Conservation (phyloP, 2,797 vertebrate species). For the Xenops minutus region DNA sequence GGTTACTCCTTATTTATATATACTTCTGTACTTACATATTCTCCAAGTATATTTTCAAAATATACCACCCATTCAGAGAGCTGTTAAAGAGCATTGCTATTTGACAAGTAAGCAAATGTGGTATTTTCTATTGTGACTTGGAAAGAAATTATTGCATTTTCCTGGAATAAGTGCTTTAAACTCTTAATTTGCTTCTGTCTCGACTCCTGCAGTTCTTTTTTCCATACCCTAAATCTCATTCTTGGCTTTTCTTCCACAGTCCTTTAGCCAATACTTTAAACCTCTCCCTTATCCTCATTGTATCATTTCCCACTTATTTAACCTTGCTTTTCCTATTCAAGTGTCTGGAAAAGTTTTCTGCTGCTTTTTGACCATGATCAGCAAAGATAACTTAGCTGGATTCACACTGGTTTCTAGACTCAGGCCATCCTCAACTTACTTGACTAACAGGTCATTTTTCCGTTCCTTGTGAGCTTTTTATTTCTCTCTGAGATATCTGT, state of each 20-base stretch:
- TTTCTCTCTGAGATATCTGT: not conserved
- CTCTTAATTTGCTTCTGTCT: not conserved
- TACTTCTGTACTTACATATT: not conserved
- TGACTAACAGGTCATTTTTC: not conserved
- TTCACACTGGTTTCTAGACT: not conserved
- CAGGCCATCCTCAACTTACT: not conserved
- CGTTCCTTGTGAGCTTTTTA: not conserved
- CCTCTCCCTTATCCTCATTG: not conserved
- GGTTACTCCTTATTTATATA: not conserved
- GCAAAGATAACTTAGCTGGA: not conserved
- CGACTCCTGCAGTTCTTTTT: not conserved
- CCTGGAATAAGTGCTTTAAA: conserved; percentile 12
- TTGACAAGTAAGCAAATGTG: not conserved
- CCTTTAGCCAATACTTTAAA: conserved; percentile 6
- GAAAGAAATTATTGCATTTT: conserved; percentile 8
- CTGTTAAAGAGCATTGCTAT: not conserved
- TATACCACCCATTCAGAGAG: not conserved
- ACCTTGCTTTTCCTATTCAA: not conserved
- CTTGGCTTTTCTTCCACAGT: not conserved
- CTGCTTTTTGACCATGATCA: not conserved
- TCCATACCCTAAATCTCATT: conserved; percentile 26
- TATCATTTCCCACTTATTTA: conserved; percentile 8
- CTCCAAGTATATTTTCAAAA: not conserved
- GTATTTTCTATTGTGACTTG: not conserved
- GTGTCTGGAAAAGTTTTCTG: not conserved